A percentile compares a stretch with the other conserved stretches of the same genome.
phyloP scores from a whole-genome alignment of 2,113 vertebrate species.

The Scalopus aquaticus region DNA sequence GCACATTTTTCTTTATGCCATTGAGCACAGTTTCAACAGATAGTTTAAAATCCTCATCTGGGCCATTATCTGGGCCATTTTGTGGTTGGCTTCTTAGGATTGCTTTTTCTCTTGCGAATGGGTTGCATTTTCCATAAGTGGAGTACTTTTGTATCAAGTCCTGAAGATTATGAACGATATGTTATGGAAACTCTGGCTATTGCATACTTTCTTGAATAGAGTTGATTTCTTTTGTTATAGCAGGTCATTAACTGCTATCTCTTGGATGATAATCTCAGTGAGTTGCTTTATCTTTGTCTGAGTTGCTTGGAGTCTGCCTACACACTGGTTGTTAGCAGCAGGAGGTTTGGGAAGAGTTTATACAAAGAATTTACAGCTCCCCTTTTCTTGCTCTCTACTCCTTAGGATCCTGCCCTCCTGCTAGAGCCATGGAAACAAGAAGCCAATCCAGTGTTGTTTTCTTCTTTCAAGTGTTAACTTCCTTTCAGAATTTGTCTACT shows the following conservation, averaged over 20 bases:
- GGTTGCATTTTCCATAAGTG: neutral
- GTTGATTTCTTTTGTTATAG: conserved; percentile 56
- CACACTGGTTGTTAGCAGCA: neutral
- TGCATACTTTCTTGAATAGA: conserved; percentile 44
- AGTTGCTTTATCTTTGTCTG: neutral
- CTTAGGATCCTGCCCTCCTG: neutral
- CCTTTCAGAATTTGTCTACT: neutral
- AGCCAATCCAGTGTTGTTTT: neutral
- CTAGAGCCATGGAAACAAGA: neutral
- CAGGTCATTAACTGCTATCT: neutral
- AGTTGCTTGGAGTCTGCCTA: neutral
- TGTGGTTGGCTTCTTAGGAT: neutral
- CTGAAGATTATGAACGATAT: neutral
- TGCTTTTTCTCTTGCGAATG: conserved; percentile 24
- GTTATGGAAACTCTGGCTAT: neutral
- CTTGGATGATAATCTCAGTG: neutral
- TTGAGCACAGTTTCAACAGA: neutral
- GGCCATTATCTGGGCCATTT: neutral
- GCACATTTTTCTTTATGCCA: neutral
- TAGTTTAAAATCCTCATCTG: neutral
- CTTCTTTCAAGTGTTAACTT: neutral
- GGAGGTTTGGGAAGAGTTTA: neutral
- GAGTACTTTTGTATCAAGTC: neutral
- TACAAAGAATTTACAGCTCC: neutral
- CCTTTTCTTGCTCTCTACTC: neutral